Evolutionary conservation across 2,888 invertebrate genomes (phyloP).

Genomic region (Epinotia brunnichana): DNA sequence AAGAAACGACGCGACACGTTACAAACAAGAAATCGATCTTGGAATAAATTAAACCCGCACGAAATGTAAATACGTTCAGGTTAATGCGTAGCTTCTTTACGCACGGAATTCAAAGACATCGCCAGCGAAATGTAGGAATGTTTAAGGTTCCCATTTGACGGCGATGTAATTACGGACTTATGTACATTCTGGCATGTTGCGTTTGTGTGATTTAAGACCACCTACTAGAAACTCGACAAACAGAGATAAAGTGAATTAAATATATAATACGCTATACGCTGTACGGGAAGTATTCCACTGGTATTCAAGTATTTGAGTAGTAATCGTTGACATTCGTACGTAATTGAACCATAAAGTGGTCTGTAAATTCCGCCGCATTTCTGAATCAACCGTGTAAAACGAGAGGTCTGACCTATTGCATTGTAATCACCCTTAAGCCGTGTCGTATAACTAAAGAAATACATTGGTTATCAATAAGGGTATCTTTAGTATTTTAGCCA

Average conservation of each 20-base stretch:
- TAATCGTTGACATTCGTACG: background rate
- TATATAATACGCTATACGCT: background rate
- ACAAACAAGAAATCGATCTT: constrained; percentile 38
- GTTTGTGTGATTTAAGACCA: constrained; percentile 32
- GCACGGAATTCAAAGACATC: constrained; percentile 37
- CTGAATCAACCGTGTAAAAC: background rate
- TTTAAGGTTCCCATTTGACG: constrained; percentile 31
- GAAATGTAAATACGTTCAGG: constrained; percentile 40
- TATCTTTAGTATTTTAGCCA: too few species aligned
- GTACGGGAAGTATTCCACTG: background rate
- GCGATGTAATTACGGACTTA: constrained; percentile 33
- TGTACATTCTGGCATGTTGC: constrained; percentile 32
- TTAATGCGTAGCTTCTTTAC: constrained; percentile 38
- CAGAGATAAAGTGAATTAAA: constrained; percentile 7
- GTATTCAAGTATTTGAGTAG: background rate
- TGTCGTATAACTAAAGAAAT: too few species aligned
- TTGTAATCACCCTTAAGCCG: too few species aligned
- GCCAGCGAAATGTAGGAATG: constrained; percentile 28
- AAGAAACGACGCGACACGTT: constrained; percentile 32
- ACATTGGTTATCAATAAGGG: too few species aligned
- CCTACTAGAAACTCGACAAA: constrained; percentile 24
- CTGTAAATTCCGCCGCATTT: background rate
- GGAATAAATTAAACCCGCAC: constrained; percentile 36
- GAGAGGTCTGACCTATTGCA: background rate
- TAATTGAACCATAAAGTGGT: background rate